Base-by-base conservation (phyloP, 2,888 invertebrate species). In the Parnassius smintheus region DNA sequence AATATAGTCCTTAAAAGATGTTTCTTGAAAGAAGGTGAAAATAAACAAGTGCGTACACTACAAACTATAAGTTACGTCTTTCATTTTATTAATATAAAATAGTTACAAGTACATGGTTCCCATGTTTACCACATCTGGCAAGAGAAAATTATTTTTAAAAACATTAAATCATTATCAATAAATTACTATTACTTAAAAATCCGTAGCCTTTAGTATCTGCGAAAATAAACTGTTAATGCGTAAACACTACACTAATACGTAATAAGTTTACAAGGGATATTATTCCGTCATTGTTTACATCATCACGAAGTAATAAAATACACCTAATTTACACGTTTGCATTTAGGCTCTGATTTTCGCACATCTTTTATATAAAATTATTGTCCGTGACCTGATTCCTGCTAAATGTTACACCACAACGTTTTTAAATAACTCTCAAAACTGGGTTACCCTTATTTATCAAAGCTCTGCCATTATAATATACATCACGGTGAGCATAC, bases 341-440 rank as follows among this genome's bases (percentile, higher is more conserved):
- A 55, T 50, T 42, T 49, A 50, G 22, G 25, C 42, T 61, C n/a
- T 50, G 50, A 61, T 61, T 61, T 61, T 61, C 49, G 55, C 50
- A 60, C 55, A 44, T 61, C 22, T 50, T 55, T 44, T n/a, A 25
- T 2, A 13, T 50, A 25, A 42, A 50, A 13, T 44, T 50, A 45
- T 48, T 55, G 25, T n/a, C n/a, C 25, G 60, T 55, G 55, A 61
- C 50, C 42, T 44, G n/a, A 55, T 51, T 58, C 57, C 11, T n/a
- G 45, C 11, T 22, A 53, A n/a, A 54, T 1, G 18, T 46, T 53
- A 54, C 60, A 60, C 9, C 42, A 53, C 8, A 42, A 12, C 9
- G 25, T 13, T 52, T 25, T 45, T 52, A 57, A 57, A 49, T 58
- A 50, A 45, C 25, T 49, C 51, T 35, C 12, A 46, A 13, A 45